phyloP scores from a whole-genome alignment of 2,113 vertebrate genomes.

The Hypocryptadius cinnamomeus region DNA sequence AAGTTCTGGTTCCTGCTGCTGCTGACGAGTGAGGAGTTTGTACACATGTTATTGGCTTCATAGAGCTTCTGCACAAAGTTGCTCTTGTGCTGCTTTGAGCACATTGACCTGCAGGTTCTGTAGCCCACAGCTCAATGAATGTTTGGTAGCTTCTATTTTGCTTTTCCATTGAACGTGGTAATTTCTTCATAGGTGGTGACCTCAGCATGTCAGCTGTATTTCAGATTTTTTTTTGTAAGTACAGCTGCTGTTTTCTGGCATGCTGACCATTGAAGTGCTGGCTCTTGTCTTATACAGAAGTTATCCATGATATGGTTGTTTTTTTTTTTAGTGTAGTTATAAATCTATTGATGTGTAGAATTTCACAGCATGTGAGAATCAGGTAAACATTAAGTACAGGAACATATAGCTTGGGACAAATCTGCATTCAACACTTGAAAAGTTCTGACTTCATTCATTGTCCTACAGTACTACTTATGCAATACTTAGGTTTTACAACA shows the following conservation, averaged over 20 bases:
- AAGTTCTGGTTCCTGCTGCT: neutral
- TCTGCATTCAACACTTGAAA: neutral
- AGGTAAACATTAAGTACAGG: neutral
- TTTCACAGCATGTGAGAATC: neutral
- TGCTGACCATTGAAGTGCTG: neutral
- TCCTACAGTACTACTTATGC: neutral
- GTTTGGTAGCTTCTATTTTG: neutral
- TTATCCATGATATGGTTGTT: accelerated
- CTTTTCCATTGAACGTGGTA: neutral
- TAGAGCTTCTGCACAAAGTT: neutral
- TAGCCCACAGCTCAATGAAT: neutral
- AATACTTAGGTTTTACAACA: neutral
- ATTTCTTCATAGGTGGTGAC: neutral
- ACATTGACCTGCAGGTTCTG: neutral
- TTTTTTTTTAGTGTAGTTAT: neutral
- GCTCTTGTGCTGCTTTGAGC: neutral
- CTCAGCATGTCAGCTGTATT: neutral
- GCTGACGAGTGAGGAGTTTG: neutral
- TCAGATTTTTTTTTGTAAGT: neutral
- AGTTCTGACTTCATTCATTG: neutral
- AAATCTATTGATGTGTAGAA: neutral
- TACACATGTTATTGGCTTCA: neutral
- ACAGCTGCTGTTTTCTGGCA: neutral
- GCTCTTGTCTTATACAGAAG: neutral
- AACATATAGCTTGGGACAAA: neutral